phyloP scores from a whole-genome alignment of 1,140 invertebrate genomes.

The Littorina saxatilis region DNA sequence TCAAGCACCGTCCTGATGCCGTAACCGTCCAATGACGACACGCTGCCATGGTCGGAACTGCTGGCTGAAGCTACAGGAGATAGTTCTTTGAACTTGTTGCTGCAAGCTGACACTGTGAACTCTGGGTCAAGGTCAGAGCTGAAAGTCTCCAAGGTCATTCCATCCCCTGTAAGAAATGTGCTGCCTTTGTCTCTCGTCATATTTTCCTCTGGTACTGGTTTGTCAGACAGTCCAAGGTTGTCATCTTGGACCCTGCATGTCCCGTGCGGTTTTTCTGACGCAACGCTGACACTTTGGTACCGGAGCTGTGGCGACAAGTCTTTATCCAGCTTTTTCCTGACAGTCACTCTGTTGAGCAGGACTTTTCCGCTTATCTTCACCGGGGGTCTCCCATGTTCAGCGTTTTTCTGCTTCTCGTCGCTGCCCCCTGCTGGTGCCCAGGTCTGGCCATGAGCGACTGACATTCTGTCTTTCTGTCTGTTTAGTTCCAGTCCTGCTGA shows the following conservation, averaged over 20 bases:
- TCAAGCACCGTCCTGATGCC: background rate
- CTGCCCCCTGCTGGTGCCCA: background rate
- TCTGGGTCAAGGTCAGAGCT: background rate
- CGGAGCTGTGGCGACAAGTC: too few species aligned
- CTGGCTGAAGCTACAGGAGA: too few species aligned
- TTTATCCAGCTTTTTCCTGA: background rate
- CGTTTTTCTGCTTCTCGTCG: background rate
- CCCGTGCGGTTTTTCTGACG: too few species aligned
- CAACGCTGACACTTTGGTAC: too few species aligned
- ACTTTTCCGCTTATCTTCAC: background rate
- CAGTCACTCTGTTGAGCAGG: background rate
- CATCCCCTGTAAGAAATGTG: conserved; percentile 32
- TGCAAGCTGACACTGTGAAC: background rate
- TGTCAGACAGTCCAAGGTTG: too few species aligned
- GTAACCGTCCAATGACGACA: background rate
- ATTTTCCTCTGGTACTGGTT: background rate
- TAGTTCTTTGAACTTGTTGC: too few species aligned
- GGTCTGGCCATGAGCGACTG: background rate
- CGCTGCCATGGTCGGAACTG: background rate
- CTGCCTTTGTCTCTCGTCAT: conserved; percentile 16
- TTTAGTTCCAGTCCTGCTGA: background rate
- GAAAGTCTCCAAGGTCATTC: conserved; percentile 7
- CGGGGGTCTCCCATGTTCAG: too few species aligned
- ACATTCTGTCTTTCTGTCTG: background rate
- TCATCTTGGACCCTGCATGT: too few species aligned